These are phyloP conservation scores for Tyto alba DNA, from an alignment of 2,113 vertebrate species.

Conservation along the genomic window DNA sequence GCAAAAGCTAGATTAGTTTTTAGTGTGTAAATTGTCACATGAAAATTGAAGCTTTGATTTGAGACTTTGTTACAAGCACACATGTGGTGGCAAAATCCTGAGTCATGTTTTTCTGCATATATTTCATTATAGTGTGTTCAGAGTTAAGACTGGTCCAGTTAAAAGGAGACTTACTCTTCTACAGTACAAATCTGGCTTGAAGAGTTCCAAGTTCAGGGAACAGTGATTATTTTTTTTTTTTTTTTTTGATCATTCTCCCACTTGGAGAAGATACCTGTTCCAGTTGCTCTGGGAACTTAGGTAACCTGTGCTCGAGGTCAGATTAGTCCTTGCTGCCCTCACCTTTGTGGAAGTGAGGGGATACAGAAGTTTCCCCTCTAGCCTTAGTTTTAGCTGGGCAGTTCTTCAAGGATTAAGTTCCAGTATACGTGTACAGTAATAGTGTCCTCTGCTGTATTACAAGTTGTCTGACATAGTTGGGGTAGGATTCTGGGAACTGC, in stretches of 20 bases:
- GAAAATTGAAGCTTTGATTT: not conserved
- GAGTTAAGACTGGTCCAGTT: not conserved
- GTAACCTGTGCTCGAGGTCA: not conserved
- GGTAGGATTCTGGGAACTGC: not conserved
- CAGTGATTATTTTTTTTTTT: too few relatives aligned
- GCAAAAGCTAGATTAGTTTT: not conserved
- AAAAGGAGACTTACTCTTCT: not conserved
- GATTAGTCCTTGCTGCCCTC: not conserved
- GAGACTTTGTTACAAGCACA: not conserved
- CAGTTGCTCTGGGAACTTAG: not conserved
- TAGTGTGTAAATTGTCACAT: not conserved
- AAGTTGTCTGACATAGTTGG: not conserved
- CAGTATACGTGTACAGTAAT: not conserved
- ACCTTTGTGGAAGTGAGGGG: not conserved
- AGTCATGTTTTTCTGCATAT: not conserved
- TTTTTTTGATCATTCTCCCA: not conserved
- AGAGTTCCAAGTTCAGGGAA: not conserved
- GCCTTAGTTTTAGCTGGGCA: not conserved
- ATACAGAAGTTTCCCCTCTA: not conserved
- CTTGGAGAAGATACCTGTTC: not conserved
- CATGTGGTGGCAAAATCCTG: accelerated
- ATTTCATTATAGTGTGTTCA: not conserved
- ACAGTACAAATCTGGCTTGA: not conserved
- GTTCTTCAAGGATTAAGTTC: not conserved
- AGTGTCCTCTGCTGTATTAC: not conserved